These are phyloP conservation scores for Lophius americanus DNA, from an alignment of 2,797 vertebrate genomes.

Conservation along the genomic window DNA sequence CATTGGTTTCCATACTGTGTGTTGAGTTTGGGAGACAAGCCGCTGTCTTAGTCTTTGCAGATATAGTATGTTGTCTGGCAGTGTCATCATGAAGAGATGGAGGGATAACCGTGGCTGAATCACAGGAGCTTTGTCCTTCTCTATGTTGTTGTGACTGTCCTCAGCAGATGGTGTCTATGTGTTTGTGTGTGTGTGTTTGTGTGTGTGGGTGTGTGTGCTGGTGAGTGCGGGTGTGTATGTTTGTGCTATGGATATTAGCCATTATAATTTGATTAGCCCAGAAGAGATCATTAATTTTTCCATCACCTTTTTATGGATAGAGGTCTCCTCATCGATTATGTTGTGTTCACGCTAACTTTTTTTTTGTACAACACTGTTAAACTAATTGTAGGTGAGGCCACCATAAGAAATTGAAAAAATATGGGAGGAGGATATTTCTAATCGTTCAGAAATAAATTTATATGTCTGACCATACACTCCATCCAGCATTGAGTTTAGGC, in stretches of 20 bases:
- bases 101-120: constrained; percentile 42
- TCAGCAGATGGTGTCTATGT: constrained; percentile 21
- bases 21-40: constrained; percentile 41
- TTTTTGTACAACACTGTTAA: constrained; percentile 33
- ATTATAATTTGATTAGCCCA: constrained; percentile 65
- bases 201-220: constrained; percentile 14
- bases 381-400: constrained; percentile 42
- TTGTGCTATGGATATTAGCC: constrained; percentile 61
- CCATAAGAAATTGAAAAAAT: constrained; percentile 35
- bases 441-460: constrained; percentile 23
- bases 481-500: background rate
- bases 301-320: constrained; percentile 58
- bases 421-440: constrained; percentile 31
- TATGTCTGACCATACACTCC: constrained; percentile 2
- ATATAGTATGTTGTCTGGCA: constrained; percentile 49
- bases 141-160: constrained; percentile 30
- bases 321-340: constrained; percentile 67
- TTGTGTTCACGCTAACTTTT: constrained; percentile 40
- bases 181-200: constrained; percentile 29
- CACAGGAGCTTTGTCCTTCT: constrained; percentile 28
- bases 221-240: constrained; percentile 43
- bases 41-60: constrained; percentile 31
- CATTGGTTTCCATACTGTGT: constrained; percentile 42
- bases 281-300: constrained; percentile 60
- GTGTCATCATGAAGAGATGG: constrained; percentile 42